Percentiles rank a stretch among this genome's conserved stretches.
Evolutionary conservation across 2,797 vertebrate genomes (phyloP).

Genomic region (Falco peregrinus): DNA sequence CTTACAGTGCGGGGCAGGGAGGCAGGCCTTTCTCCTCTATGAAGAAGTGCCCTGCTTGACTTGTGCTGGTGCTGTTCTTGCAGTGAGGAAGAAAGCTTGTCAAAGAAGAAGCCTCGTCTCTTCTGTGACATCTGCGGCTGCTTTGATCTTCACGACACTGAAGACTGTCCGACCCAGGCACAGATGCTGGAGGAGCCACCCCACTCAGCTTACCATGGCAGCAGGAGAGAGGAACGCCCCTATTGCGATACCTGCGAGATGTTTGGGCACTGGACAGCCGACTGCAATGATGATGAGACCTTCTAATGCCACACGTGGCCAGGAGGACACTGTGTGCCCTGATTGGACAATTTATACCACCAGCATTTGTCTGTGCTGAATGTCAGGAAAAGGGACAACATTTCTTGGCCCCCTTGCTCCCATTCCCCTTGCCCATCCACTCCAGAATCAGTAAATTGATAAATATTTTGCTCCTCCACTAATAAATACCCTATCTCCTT

Average conservation of each 20-base stretch:
- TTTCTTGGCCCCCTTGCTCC: background rate
- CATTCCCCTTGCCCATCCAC: background rate
- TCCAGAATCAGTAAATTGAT: background rate
- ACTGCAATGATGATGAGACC: conserved; percentile 95
- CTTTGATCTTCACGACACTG: conserved; percentile 95
- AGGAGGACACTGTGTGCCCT: background rate
- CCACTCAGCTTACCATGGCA: conserved; percentile 89
- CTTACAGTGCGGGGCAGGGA: accelerated
- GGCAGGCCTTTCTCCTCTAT: accelerated
- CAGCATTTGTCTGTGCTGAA: conserved; percentile 55
- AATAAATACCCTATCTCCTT: conserved; percentile 4
- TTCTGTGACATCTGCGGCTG: conserved; percentile 99
- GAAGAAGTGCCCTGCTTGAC: background rate
- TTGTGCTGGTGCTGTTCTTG: background rate
- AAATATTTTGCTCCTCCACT: conserved; percentile 56
- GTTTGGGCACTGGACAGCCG: conserved; percentile 91
- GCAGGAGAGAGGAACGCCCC: conserved; percentile 84
- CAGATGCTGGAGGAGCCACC: conserved; percentile 90
- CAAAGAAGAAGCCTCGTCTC: conserved; percentile 91
- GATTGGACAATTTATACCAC: background rate
- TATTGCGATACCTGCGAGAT: conserved; percentile 97
- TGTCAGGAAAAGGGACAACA: background rate
- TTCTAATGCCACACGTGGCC: conserved; percentile 74
- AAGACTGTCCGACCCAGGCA: conserved; percentile 95
- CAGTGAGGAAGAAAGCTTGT: conserved; percentile 79